Evolutionary conservation across 2,113 vertebrate species (phyloP).

Genomic region (Arizona elegans): DNA sequence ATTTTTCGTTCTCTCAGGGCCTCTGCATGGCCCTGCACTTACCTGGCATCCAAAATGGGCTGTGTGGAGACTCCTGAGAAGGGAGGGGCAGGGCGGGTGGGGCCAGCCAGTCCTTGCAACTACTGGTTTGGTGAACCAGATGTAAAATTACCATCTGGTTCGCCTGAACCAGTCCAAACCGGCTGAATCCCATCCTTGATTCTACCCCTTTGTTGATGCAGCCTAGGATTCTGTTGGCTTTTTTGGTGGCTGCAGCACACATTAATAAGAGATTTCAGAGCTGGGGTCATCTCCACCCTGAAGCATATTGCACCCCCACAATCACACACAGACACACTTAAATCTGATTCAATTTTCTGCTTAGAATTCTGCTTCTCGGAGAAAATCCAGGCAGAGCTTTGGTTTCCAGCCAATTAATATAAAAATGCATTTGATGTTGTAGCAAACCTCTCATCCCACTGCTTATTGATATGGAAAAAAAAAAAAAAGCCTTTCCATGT

Average conservation of each 20-base stretch:
- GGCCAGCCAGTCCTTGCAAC: too few species aligned
- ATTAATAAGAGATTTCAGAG: neutral
- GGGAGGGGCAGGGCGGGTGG: too few species aligned
- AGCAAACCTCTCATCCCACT: neutral
- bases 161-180: too few species aligned
- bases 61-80: too few species aligned
- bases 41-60: too few species aligned
- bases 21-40: too few species aligned
- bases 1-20: too few species aligned
- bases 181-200: neutral
- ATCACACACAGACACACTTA: neutral
- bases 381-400: too few species aligned
- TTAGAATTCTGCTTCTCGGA: neutral
- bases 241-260: neutral
- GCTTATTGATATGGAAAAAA: neutral
- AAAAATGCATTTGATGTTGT: neutral
- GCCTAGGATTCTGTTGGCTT: neutral
- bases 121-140: too few species aligned
- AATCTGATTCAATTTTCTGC: neutral
- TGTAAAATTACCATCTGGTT: too few species aligned
- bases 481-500: neutral
- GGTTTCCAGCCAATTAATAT: neutral
- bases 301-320: neutral
- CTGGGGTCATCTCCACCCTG: too few species aligned
- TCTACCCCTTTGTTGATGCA: neutral